phyloP scores from a whole-genome alignment of 2,888 invertebrate genomes.

The Tridacna gigas region DNA sequence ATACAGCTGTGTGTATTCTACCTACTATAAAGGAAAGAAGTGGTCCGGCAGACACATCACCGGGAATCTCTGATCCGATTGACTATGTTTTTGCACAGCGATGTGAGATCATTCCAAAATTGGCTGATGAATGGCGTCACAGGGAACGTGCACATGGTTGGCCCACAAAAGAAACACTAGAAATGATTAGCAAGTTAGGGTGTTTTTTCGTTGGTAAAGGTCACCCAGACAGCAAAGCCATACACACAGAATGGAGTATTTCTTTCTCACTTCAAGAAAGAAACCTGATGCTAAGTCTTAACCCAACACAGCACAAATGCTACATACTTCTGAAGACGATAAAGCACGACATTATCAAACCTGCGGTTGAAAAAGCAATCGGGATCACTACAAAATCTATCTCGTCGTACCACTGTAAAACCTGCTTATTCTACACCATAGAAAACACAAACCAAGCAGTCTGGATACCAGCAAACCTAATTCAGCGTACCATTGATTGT shows the following conservation, averaged over 20 bases:
- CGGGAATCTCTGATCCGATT: background rate
- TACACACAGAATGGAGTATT: slow-evolving; percentile 1
- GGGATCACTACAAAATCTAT: background rate
- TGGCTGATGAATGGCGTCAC: background rate
- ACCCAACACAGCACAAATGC: slow-evolving; percentile 2
- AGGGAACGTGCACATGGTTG: background rate
- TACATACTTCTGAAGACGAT: slow-evolving; percentile 6
- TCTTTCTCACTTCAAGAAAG: slow-evolving; percentile 16
- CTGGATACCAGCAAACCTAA: background rate
- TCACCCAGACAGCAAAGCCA: background rate
- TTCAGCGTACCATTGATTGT: background rate
- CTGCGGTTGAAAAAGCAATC: background rate
- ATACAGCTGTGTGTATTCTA: background rate
- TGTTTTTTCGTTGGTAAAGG: slow-evolving; percentile 8
- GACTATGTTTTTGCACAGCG: background rate
- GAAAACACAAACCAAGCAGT: background rate
- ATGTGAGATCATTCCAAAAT: background rate
- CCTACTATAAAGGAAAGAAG: background rate
- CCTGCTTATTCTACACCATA: slow-evolving; percentile 1
- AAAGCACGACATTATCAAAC: slow-evolving; percentile 2
- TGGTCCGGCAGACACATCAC: background rate
- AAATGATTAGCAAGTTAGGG: background rate
- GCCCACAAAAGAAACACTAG: slow-evolving; percentile 4
- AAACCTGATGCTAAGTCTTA: slow-evolving; percentile 4
- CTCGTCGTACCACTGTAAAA: slow-evolving; percentile 13